Evolutionary conservation across 2,113 vertebrate genomes (phyloP).

Genomic region (Brachionichthys hirsutus): DNA sequence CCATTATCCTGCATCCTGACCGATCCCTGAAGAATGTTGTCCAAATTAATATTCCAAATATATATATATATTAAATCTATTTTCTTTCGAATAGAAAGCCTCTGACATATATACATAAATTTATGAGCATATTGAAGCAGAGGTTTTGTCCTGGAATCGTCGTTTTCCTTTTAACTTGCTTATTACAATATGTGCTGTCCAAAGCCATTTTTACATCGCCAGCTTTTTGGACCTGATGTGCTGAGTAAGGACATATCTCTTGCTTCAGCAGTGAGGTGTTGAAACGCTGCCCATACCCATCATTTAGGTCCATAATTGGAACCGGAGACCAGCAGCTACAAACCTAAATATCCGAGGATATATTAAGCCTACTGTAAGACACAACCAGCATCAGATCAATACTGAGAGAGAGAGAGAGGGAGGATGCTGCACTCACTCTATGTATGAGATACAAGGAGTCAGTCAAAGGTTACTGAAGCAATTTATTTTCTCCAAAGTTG

Average conservation of each 20-base stretch:
- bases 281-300: conserved; percentile 68
- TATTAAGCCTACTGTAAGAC: conserved; percentile 43
- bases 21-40: not conserved
- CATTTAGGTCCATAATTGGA: conserved; percentile 68
- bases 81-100: not conserved
- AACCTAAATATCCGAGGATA: conserved; percentile 69
- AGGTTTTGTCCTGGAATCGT: conserved; percentile 26
- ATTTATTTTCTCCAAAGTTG: conserved; percentile 23
- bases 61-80: no score
- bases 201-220: conserved; percentile 51
- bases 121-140: conserved; percentile 1
- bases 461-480: conserved; percentile 23
- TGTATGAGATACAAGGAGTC: not conserved
- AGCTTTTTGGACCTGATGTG: conserved; percentile 44
- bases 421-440: conserved; percentile 12
- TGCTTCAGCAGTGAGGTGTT: conserved; percentile 67
- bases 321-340: conserved; percentile 61
- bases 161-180: conserved; percentile 10
- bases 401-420: conserved; percentile 15
- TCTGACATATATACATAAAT: conserved; percentile 3
- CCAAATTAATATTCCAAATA: no score
- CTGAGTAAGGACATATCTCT: conserved; percentile 70
- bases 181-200: conserved; percentile 35
- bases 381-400: conserved; percentile 62
- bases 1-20: no score